Percentiles rank a stretch among this genome's conserved stretches.
Evolutionary conservation across 2,113 vertebrate species (phyloP).

Genomic region (Heterocephalus glaber): DNA sequence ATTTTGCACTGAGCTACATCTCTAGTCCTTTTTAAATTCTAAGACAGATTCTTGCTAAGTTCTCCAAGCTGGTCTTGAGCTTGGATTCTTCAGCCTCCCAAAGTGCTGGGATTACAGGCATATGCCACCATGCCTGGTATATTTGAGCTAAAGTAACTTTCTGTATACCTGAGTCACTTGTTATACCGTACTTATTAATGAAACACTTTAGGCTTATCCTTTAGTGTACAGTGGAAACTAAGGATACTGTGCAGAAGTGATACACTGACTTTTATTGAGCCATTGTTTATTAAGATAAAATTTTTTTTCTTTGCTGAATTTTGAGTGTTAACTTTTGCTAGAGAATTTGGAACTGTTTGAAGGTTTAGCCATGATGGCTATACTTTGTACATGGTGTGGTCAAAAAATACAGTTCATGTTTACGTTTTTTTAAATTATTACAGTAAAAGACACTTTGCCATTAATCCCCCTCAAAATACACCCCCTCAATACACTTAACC

Average conservation of each 20-base stretch:
- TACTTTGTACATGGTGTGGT: background rate
- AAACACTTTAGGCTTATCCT: conserved; percentile 19
- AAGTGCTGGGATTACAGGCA: background rate
- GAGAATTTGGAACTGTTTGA: conserved; percentile 30
- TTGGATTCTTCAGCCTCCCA: background rate
- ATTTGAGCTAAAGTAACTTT: conserved; percentile 51
- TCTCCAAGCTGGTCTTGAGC: background rate
- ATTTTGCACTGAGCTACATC: background rate
- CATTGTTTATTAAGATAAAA: conserved; percentile 21
- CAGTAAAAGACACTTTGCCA: background rate
- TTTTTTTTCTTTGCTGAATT: conserved; percentile 25
- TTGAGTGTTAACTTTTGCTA: conserved; percentile 43
- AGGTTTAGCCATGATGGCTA: background rate
- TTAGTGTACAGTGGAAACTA: conserved; percentile 1
- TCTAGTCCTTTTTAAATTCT: conserved; percentile 18
- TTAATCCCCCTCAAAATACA: background rate
- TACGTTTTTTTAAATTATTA: background rate
- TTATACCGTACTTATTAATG: background rate
- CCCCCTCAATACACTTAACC: background rate
- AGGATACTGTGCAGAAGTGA: background rate
- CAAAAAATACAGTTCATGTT: background rate
- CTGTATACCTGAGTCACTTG: conserved; percentile 38
- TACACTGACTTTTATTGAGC: conserved; percentile 28
- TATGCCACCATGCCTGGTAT: background rate
- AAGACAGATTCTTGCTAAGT: background rate